These are phyloP conservation scores for Catharus minimus DNA, from an alignment of 2,113 vertebrate genomes.

Conservation along the genomic window DNA sequence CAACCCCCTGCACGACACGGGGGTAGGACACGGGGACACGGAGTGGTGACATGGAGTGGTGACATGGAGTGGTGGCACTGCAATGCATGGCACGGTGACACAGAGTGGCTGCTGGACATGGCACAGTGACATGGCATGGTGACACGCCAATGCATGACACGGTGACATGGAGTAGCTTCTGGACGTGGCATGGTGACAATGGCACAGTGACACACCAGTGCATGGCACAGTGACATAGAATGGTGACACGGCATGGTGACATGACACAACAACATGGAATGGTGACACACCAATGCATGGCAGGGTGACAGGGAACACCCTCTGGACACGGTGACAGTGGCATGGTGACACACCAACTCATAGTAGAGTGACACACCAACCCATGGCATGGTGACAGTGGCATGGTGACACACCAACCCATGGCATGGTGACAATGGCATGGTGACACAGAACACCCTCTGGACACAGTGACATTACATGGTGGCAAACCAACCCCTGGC, in stretches of 20 bases:
- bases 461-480: no score
- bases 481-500: no score
- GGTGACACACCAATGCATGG: not conserved
- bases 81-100: no score
- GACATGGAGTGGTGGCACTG: not conserved
- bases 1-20: not conserved
- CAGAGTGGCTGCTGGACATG: not conserved
- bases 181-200: no score
- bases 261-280: no score
- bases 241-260: not conserved
- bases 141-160: not conserved
- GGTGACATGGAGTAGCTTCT: no score
- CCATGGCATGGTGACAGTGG: no score
- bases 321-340: not conserved
- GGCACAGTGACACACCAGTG: not conserved
- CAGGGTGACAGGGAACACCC: not conserved
- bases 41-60: not conserved
- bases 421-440: no score
- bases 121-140: not conserved
- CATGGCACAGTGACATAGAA: accelerated
- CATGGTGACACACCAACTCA: not conserved
- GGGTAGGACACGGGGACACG: not conserved
- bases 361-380: no score
- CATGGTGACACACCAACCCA: no score
- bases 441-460: no score